phyloP scores from a whole-genome alignment of 2,113 vertebrate species.

The Pelusios castaneus region DNA sequence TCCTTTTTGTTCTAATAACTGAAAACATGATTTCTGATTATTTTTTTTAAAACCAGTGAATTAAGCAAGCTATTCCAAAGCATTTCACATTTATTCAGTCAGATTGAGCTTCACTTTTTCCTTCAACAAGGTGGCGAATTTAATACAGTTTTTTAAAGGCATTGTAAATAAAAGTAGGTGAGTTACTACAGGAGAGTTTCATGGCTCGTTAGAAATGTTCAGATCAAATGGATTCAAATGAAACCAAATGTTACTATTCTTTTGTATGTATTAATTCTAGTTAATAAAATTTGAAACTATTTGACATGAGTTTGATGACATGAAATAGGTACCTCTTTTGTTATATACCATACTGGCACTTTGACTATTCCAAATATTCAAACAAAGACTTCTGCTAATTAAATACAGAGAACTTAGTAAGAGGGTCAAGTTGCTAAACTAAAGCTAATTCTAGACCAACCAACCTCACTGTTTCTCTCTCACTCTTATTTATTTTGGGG shows the following conservation, averaged over 20 bases:
- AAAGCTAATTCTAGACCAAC: not conserved
- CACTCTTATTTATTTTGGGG: not conserved
- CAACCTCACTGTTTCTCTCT: not conserved
- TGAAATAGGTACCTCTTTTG: not conserved
- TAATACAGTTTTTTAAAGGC: not conserved
- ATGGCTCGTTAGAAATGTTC: not conserved
- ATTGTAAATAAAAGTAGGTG: not conserved
- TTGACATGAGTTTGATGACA: not conserved
- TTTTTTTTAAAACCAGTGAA: too few relatives aligned
- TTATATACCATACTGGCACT: not conserved
- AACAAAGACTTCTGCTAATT: not conserved
- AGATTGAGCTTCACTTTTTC: not conserved
- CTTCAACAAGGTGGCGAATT: not conserved
- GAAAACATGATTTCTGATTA: too few relatives aligned
- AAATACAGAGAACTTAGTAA: not conserved
- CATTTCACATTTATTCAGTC: not conserved
- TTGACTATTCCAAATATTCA: not conserved
- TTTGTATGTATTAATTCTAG: not conserved
- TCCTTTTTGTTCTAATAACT: too few relatives aligned
- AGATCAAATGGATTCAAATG: not conserved
- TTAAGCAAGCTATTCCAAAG: too few relatives aligned
- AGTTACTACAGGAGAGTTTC: not conserved
- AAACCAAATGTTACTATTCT: not conserved
- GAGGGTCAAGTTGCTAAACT: not conserved
- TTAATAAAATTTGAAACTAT: not conserved